phyloP scores from a whole-genome alignment of 2,888 invertebrate genomes.

The Tinea semifulvella region DNA sequence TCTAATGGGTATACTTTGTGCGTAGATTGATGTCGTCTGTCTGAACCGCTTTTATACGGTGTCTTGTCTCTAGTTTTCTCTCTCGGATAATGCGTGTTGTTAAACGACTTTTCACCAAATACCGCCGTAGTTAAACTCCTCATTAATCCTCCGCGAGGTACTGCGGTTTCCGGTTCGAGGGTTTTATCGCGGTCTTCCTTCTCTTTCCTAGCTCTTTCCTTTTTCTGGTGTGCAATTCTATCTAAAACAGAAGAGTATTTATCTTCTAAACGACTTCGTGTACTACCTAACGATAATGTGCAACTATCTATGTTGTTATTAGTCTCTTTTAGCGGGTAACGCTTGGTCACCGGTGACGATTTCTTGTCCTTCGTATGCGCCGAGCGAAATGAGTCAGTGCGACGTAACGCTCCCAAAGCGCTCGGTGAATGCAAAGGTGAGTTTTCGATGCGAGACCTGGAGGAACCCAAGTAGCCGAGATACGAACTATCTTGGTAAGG shows the following conservation, averaged over 20 bases:
- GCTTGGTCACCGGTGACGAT: conserved; percentile 51
- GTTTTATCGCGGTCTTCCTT: conserved; percentile 74
- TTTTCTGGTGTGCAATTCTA: conserved; percentile 69
- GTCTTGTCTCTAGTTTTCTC: conserved; percentile 71
- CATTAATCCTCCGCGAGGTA: conserved; percentile 61
- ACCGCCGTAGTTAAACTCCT: conserved; percentile 80
- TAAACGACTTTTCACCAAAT: conserved; percentile 71
- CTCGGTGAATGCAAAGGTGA: conserved; percentile 50
- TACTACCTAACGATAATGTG: conserved; percentile 55
- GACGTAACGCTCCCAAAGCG: conserved; percentile 35
- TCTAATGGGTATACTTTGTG: conserved; percentile 35
- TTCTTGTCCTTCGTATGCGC: conserved; percentile 51
- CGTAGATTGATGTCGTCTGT: conserved; percentile 44
- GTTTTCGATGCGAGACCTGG: conserved; percentile 45
- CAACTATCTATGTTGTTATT: conserved; percentile 53
- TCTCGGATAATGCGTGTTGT: conserved; percentile 63
- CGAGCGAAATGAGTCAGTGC: conserved; percentile 59
- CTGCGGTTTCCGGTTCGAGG: conserved; percentile 67
- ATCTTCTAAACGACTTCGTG: conserved; percentile 77
- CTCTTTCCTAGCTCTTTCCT: conserved; percentile 57
- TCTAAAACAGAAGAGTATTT: conserved; percentile 82
- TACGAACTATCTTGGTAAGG: conserved; percentile 48
- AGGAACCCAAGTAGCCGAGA: conserved; percentile 46
- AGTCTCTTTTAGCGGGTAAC: conserved; percentile 55
- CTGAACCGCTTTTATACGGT: conserved; percentile 64